Conservation (phyloP, 1,140 invertebrate genomes). For the Apocrypta bakeri region DNA sequence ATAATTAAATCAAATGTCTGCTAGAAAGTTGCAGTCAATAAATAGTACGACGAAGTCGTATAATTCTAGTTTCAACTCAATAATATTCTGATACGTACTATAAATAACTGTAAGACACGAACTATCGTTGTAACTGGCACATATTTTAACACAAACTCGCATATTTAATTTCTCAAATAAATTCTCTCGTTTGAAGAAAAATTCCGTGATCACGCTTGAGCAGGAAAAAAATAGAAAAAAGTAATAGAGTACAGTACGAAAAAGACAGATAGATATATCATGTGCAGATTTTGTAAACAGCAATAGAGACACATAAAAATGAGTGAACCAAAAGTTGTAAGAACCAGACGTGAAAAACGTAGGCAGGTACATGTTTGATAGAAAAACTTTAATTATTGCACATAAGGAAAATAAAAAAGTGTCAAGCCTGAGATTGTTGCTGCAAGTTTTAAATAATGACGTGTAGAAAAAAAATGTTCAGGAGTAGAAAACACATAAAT, state of each 20-base stretch:
- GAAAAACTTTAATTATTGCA: slow-evolving; percentile 16
- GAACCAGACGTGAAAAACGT: slow-evolving; percentile 41
- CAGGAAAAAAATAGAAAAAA: slow-evolving; percentile 11
- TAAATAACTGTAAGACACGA: not conserved
- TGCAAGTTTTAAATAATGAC: slow-evolving; percentile 31
- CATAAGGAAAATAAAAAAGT: slow-evolving; percentile 20
- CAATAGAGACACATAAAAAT: slow-evolving; percentile 39
- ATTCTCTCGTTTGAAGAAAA: not conserved
- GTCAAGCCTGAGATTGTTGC: slow-evolving; percentile 37
- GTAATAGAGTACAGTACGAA: slow-evolving; percentile 32
- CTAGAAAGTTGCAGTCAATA: not conserved
- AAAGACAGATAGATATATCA: slow-evolving; percentile 24
- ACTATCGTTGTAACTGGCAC: not conserved
- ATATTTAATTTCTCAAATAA: not conserved
- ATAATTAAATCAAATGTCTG: not conserved
- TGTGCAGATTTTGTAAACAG: slow-evolving; percentile 20
- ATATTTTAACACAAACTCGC: not conserved
- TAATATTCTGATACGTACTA: not conserved
- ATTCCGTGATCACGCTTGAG: not conserved
- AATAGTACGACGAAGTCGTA: not conserved
- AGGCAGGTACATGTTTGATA: slow-evolving; percentile 23
- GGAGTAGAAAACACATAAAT: not conserved
- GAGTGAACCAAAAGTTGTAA: slow-evolving; percentile 31
- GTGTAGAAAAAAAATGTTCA: slow-evolving; percentile 18
- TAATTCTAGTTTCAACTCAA: too few species aligned